These are phyloP conservation scores for Berghia stephanieae DNA, from an alignment of 1,140 invertebrate genomes.

Conservation along the genomic window DNA sequence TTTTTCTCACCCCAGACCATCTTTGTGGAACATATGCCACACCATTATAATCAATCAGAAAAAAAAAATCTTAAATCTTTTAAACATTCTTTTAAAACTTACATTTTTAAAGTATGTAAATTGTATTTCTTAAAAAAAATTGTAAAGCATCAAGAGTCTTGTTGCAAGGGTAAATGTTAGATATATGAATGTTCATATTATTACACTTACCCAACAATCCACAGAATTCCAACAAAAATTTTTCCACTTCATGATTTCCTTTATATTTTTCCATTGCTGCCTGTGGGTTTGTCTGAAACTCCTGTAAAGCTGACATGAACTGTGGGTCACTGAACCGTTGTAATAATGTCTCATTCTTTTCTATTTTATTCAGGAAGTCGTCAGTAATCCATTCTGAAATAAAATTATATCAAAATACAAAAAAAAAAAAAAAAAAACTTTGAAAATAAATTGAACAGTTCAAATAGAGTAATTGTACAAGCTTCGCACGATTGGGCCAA, in stretches of 20 bases:
- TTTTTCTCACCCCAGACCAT: no score
- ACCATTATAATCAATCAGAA: background rate
- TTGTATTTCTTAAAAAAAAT: background rate
- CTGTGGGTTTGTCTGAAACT: conserved; percentile 58
- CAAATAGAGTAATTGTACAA: no score
- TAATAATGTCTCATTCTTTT: conserved; percentile 49
- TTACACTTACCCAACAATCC: conserved; percentile 49
- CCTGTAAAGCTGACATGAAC: conserved; percentile 54
- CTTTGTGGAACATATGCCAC: background rate
- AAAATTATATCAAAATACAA: background rate
- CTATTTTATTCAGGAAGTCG: conserved; percentile 51
- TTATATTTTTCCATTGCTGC: conserved; percentile 55
- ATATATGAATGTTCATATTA: background rate
- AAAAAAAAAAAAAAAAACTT: no score
- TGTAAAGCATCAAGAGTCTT: no score
- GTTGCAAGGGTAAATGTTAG: no score
- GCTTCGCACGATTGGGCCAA: no score
- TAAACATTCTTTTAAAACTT: no score
- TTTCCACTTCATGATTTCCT: conserved; percentile 52
- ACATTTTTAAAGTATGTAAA: background rate
- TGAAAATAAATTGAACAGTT: no score
- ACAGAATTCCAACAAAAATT: conserved; percentile 56
- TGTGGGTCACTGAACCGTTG: conserved; percentile 49
- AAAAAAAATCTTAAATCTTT: background rate
- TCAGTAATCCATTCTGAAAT: conserved; percentile 60